Evolutionary conservation across 2,113 vertebrate species (phyloP), one percentile per base, ranked within the genome.

Genomic region (Pionites leucogaster): DNA sequence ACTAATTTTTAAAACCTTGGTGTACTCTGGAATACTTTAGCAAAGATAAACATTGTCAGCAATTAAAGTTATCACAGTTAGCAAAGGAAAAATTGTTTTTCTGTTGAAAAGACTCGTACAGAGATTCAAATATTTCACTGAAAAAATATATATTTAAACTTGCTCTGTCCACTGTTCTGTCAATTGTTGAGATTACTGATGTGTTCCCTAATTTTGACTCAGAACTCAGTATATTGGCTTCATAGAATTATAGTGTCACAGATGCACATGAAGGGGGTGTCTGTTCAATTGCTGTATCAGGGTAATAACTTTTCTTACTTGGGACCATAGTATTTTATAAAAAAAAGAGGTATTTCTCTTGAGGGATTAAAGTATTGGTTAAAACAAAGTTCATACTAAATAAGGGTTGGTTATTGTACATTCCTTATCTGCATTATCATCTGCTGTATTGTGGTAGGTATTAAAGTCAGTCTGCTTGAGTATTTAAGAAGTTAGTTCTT

Each of bases 61-160:
- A 47, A 13, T 12, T 78, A 42, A 78, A 33, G 31, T 24, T 88
- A 29, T 4, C 16, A 14, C 18, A 27, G 33, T 49, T 64, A 44
- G 37, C 29, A 41, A 76, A 75, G 29, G 12, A 67, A 23, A 6
- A 71, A 5, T 17, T 49, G 19, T 35, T 79, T 85, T 42, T 42
- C 29, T 47, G 1, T 60, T 47, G 42, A 28, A 64, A 86, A 63
- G 17, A 14, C 63, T 81, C 79, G 2, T 9, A 5, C 76, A 93
- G 80, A 53, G 29, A 50, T 24, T 95, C 11, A 37, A 74, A 81
- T 57, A 68, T 62, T 83, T 81, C 47, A 28, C n/a, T 62, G 49
- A 75, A 68, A 33, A 15, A 93, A 74, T 86, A 94, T 90, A 77
- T 96, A 92, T 82, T 96, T 94, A 90, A 95, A 79, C 62, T 95